phyloP scores from a whole-genome alignment of 2,888 invertebrate genomes.

The Phanerotoma sp. region DNA sequence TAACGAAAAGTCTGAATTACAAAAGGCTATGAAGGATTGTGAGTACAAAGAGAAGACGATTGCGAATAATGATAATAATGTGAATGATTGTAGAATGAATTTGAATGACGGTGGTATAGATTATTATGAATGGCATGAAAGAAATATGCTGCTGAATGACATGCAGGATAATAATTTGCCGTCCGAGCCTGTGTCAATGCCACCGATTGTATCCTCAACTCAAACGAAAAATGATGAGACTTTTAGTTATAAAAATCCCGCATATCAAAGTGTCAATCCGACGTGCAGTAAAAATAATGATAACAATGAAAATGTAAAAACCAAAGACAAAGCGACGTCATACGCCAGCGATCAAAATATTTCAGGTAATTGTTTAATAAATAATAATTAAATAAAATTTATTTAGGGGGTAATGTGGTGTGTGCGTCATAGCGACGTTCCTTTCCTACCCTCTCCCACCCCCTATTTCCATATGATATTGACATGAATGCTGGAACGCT shows the following conservation, averaged over 20 bases:
- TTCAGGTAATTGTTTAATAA: slow-evolving; percentile 42
- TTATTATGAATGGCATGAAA: slow-evolving; percentile 51
- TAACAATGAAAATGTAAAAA: slow-evolving; percentile 40
- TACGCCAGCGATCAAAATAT: slow-evolving; percentile 59
- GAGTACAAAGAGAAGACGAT: background rate
- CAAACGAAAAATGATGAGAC: slow-evolving; percentile 52
- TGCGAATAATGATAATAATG: background rate
- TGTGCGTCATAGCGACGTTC: no score
- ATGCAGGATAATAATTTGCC: slow-evolving; percentile 57
- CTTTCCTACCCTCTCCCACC: no score
- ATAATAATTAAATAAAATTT: background rate
- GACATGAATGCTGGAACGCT: no score
- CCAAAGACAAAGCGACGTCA: slow-evolving; percentile 18
- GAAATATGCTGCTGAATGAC: slow-evolving; percentile 51
- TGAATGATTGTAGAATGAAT: slow-evolving; percentile 60
- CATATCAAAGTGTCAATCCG: slow-evolving; percentile 75
- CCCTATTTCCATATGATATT: no score
- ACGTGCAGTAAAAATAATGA: slow-evolving; percentile 46
- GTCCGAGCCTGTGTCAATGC: slow-evolving; percentile 63
- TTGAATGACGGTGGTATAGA: slow-evolving; percentile 54
- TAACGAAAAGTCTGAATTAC: no score
- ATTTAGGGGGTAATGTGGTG: background rate
- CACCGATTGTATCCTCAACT: slow-evolving; percentile 57
- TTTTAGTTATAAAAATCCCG: slow-evolving; percentile 73
- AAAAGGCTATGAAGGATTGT: background rate